A percentile compares a stretch with the other conserved stretches of the same genome.
phyloP scores from a whole-genome alignment of 2,888 invertebrate genomes.

The Chrysotoxum bicinctum region DNA sequence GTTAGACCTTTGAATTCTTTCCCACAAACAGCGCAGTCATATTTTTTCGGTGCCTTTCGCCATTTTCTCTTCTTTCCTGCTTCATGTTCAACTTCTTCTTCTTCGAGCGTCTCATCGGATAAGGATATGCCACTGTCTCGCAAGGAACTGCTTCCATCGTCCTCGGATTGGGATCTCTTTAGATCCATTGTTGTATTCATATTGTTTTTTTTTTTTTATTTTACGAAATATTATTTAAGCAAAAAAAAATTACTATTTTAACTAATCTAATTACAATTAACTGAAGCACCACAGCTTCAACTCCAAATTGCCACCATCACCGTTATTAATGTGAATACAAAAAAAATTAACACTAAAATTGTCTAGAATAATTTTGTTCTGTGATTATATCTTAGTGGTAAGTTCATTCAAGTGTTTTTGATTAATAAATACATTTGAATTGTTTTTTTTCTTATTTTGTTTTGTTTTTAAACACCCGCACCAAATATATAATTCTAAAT shows the following conservation, averaged over 20 bases:
- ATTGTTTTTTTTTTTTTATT: not conserved
- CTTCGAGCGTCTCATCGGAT: conserved; percentile 68
- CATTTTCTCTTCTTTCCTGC: conserved; percentile 57
- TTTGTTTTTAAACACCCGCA: conserved; percentile 51
- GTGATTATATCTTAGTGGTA: not conserved
- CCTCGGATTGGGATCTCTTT: conserved; percentile 77
- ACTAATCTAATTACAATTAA: conserved; percentile 21
- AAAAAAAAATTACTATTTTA: conserved; percentile 34
- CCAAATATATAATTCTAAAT: conserved; percentile 43
- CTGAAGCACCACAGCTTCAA: conserved; percentile 48
- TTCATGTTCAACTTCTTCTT: conserved; percentile 16
- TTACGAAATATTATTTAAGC: not conserved
- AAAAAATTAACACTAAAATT: conserved; percentile 25
- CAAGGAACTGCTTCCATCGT: conserved; percentile 77
- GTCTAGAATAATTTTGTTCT: conserved; percentile 12
- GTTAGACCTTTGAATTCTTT: conserved; percentile 86
- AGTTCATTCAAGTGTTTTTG: conserved; percentile 35
- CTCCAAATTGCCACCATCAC: conserved; percentile 58
- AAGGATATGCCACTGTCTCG: conserved; percentile 80
- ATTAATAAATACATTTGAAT: conserved; percentile 40
- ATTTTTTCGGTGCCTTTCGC: conserved; percentile 77
- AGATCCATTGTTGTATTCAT: conserved; percentile 21
- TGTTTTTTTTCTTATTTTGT: not conserved
- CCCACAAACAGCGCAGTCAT: conserved; percentile 85
- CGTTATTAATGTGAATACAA: conserved; percentile 30